A percentile compares a stretch with the other conserved stretches of the same genome.
phyloP scores from a whole-genome alignment of 2,888 invertebrate species.

The Luffia ferchaultella region DNA sequence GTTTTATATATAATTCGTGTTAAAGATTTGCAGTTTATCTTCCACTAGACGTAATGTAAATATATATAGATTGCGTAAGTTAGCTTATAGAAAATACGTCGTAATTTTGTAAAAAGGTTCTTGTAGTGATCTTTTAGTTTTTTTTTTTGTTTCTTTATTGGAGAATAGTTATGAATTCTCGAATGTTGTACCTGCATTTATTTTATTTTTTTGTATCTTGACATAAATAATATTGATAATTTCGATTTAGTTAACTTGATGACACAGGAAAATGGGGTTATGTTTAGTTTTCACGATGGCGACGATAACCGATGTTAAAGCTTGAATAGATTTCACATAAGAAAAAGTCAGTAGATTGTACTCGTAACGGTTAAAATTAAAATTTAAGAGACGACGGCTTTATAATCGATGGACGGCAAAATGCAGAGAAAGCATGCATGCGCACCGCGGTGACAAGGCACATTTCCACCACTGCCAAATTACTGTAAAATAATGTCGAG shows the following conservation, averaged over 20 bases:
- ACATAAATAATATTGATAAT: conserved; percentile 38
- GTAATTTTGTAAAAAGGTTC: conserved; percentile 41
- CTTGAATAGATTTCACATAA: conserved; percentile 41
- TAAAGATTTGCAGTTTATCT: conserved; percentile 66
- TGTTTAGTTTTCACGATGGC: conserved; percentile 37
- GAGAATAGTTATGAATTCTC: conserved; percentile 59
- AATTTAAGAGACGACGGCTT: conserved; percentile 56
- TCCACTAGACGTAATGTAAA: conserved; percentile 59
- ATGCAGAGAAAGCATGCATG: conserved; percentile 22
- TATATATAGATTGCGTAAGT: conserved; percentile 20
- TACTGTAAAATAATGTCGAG: conserved; percentile 23
- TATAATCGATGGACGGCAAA: conserved; percentile 33
- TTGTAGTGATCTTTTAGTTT: conserved; percentile 59
- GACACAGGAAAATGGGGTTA: conserved; percentile 20
- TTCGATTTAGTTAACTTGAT: conserved; percentile 30
- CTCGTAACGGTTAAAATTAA: conserved; percentile 33
- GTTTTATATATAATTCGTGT: conserved; percentile 31
- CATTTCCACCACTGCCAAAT: conserved; percentile 66
- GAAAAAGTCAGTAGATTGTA: conserved; percentile 55
- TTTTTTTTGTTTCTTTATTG: conserved; percentile 47
- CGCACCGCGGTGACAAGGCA: conserved; percentile 61
- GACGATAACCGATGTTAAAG: conserved; percentile 27
- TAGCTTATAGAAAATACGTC: conserved; percentile 45
- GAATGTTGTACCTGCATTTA: conserved; percentile 69
- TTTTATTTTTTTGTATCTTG: conserved; percentile 54